phyloP scores from a whole-genome alignment of 2,113 vertebrate species.

The Bambusicola thoracicus region DNA sequence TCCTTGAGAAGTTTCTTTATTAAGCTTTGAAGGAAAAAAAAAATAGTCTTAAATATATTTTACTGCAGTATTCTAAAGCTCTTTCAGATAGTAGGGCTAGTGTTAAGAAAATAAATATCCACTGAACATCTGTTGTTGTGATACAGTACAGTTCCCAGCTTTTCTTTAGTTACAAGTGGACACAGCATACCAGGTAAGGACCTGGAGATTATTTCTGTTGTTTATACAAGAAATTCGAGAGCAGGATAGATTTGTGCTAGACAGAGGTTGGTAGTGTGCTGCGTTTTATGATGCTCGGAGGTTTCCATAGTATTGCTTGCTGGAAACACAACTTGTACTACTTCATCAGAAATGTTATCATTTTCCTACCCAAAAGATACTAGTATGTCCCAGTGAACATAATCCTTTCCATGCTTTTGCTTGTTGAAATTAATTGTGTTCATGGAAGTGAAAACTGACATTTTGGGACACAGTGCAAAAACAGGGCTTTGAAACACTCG shows the following conservation, averaged over 20 bases:
- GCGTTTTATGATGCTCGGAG: background rate
- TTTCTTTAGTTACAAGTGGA: background rate
- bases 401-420: slow-evolving; percentile 1
- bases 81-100: background rate
- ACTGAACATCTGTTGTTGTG: background rate
- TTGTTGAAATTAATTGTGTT: background rate
- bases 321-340: background rate
- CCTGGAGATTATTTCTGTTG: background rate
- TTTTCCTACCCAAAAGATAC: background rate
- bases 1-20: background rate
- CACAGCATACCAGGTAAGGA: background rate
- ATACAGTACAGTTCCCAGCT: background rate
- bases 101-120: background rate
- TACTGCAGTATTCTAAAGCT: background rate
- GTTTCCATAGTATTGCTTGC: background rate
- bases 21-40: background rate
- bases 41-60: too few species aligned
- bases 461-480: background rate
- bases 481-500: background rate
- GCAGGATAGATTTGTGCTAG: background rate
- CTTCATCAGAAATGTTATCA: background rate
- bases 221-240: background rate
- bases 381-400: background rate
- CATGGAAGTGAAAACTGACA: background rate
- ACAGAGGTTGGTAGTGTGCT: background rate